A percentile compares a stretch with the other conserved stretches of the same genome.
These are phyloP conservation scores for Eunapius fragilis DNA, from an alignment of 37 sponge, comb jelly and placozoan genomes.

Conservation along the genomic window DNA sequence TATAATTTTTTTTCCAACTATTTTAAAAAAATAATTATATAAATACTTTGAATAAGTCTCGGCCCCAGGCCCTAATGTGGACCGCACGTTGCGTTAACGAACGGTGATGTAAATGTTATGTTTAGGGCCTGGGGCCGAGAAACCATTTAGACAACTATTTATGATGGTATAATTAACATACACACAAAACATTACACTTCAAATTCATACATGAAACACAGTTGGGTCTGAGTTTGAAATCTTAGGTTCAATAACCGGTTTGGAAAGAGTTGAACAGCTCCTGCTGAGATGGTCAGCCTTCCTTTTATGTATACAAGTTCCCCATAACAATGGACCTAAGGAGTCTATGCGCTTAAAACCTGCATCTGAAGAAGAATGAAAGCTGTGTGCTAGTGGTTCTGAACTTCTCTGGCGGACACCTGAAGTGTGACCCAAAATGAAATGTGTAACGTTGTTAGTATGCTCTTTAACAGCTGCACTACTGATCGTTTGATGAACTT, in stretches of 20 bases:
- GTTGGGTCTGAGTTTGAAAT: conserved; percentile 61
- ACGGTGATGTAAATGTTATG: no score
- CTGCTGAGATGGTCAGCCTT: conserved; percentile 1
- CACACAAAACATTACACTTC: no score
- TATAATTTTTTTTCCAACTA: no score
- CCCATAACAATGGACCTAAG: background rate
- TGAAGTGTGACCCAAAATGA: background rate
- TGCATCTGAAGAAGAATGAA: background rate
- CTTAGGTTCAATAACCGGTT: conserved; percentile 54
- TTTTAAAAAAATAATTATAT: no score
- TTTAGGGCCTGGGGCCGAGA: no score
- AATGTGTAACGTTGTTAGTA: background rate
- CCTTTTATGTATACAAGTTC: background rate
- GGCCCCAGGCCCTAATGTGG: no score
- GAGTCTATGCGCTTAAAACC: conserved; percentile 6
- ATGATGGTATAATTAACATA: no score
- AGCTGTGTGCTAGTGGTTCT: background rate
- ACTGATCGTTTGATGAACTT: background rate
- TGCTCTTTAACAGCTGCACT: background rate
- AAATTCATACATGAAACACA: conserved; percentile 57
- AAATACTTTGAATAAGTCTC: no score
- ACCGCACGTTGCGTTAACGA: no score
- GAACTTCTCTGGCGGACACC: background rate
- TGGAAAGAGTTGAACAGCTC: conserved; percentile 19
- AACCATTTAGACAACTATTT: background rate